Conservation (phyloP, 2,113 vertebrate species). For the Cettia cetti region DNA sequence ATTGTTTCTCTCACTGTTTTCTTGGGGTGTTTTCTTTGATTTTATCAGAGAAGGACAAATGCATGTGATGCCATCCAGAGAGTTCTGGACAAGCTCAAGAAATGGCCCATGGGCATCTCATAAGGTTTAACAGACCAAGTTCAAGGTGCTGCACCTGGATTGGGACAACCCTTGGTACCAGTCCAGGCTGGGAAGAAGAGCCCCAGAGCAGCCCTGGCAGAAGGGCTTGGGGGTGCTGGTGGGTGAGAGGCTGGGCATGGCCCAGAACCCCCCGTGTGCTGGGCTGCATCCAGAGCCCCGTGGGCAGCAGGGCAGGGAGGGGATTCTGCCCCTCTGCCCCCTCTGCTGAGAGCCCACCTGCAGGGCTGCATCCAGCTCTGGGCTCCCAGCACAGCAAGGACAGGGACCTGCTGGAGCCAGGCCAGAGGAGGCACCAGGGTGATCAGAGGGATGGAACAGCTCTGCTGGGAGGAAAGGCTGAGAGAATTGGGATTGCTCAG, state of each 20-base stretch:
- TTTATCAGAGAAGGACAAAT: neutral
- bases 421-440: neutral
- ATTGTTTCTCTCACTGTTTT: neutral
- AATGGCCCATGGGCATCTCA: neutral
- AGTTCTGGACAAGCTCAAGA: neutral
- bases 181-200: neutral
- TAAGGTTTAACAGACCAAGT: accelerated
- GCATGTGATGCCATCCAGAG: too few relatives aligned
- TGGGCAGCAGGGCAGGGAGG: neutral
- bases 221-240: neutral
- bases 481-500: neutral
- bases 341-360: neutral
- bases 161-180: accelerated
- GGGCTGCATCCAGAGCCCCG: neutral
- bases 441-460: neutral
- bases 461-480: neutral
- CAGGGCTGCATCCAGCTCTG: neutral
- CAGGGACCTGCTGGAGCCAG: neutral
- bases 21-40: neutral
- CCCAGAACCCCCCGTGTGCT: neutral
- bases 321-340: neutral
- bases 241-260: neutral
- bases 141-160: neutral
- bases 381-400: neutral
- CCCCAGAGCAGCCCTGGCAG: neutral